These are phyloP conservation scores for Loris lydekkerianus DNA, from an alignment of 2,797 vertebrate species.

Conservation along the genomic window DNA sequence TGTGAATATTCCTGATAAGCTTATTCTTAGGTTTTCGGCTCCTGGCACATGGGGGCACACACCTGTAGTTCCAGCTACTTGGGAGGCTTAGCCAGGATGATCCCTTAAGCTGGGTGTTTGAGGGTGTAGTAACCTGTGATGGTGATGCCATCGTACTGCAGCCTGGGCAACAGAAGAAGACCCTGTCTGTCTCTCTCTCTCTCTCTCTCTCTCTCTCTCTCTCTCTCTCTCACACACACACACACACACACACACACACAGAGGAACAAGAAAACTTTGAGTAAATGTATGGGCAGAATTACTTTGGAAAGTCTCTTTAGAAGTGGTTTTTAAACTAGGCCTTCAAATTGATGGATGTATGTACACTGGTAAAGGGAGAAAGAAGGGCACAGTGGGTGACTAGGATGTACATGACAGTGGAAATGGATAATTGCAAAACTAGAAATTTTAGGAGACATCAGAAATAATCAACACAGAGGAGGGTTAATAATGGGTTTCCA, in stretches of 20 bases:
- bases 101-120: background rate
- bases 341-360: background rate
- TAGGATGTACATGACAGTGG: background rate
- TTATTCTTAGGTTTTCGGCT: no score
- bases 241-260: background rate
- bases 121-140: background rate
- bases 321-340: background rate
- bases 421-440: constrained; percentile 36
- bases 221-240: no score
- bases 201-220: no score
- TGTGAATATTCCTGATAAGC: no score
- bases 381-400: background rate
- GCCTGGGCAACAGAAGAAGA: no score
- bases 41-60: background rate
- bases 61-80: background rate
- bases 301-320: background rate
- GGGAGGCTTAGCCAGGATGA: background rate
- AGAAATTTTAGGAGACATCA: background rate
- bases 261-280: constrained; percentile 42
- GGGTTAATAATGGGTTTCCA: constrained; percentile 3
- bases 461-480: constrained; percentile 20
- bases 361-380: constrained; percentile 15
- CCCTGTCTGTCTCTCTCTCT: no score
- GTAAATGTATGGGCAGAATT: background rate
- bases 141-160: background rate